Base-by-base conservation (phyloP, 2,797 vertebrate species). In the Catamblyrhynchus diadema region DNA sequence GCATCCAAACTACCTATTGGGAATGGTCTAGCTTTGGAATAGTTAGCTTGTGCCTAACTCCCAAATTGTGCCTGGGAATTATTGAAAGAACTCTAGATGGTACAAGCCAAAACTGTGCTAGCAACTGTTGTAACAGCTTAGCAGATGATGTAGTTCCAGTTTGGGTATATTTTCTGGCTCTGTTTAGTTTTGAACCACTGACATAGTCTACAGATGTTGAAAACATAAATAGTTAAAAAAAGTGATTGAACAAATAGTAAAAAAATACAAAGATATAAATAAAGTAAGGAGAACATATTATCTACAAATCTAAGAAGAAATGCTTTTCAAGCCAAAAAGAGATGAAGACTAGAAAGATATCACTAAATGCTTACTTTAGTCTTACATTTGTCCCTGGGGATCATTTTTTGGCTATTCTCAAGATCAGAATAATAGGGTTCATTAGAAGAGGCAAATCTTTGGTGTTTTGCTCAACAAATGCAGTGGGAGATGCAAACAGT, bases 31-130 rank as follows among this genome's bases (percentile, higher is more conserved):
- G 39, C 64, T 69, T 60, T 86, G 72, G 72, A 86, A 69, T 47
- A 8, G 30, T 25, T 77, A 72, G 12, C 15, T 80, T 67, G 25
- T 85, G 64, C 32, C 51, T 89, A 64, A 37, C 24, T 92, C 48
- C 15, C 33, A 95, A 14, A 70, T 50, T 87, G 35, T 73, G 51
- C 27, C 71, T 82, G 61, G 74, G 27, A 94, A 87, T 82, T 89
- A 77, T 37, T 89, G 71, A 91, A 70, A 75, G 32, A 44, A 1
- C 9, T 74, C 2, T 81, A 53, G 48, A n/a, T 73, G 28, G 15
- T 82, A 87, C 47, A 86, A 92, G 57, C 64, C 74, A 96, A 87
- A 87, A 85, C 60, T 67, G 19, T 85, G 60, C 37, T 82, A 82
- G 33, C 20, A 69, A 82, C 45, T 30, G 56, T 87, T 87, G 11